A percentile compares a stretch with the other conserved stretches of the same genome.
These are phyloP conservation scores for Podabrus alpinus DNA, from an alignment of 2,888 invertebrate species.

Conservation along the genomic window DNA sequence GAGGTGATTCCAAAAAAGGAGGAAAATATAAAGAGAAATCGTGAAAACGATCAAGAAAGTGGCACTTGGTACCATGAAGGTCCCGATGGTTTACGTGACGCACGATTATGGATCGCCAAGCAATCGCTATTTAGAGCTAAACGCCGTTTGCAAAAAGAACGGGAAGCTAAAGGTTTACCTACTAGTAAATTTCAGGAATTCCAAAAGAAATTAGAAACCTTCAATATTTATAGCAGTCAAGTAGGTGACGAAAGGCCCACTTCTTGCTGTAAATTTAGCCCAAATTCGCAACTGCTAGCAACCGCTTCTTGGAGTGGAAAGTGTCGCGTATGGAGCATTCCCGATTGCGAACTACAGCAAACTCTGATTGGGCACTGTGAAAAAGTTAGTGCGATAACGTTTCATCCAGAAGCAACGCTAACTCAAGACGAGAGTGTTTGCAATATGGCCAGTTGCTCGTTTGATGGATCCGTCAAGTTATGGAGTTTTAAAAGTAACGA, in stretches of 20 bases:
- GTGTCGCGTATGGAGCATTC: conserved; percentile 92
- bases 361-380: conserved; percentile 84
- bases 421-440: conserved; percentile 66
- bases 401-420: conserved; percentile 82
- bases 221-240: conserved; percentile 88
- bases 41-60: conserved; percentile 82
- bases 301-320: conserved; percentile 97
- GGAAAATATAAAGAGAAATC: conserved; percentile 77
- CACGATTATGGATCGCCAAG: conserved; percentile 84
- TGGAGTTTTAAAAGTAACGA: conserved; percentile 88
- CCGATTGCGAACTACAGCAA: conserved; percentile 78
- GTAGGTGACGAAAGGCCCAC: conserved; percentile 93
- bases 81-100: conserved; percentile 77
- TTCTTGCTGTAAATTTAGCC: conserved; percentile 90
- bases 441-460: conserved; percentile 89
- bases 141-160: conserved; percentile 68
- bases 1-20: conserved; percentile 85
- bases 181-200: conserved; percentile 85
- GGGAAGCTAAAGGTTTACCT: conserved; percentile 63
- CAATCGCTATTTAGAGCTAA: conserved; percentile 68
- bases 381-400: conserved; percentile 88
- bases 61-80: conserved; percentile 98
- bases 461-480: conserved; percentile 88
- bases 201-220: conserved; percentile 81
- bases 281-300: conserved; percentile 84